Evolutionary conservation across 2,113 vertebrate genomes (phyloP).

Genomic region (Diphyllodes magnificus): DNA sequence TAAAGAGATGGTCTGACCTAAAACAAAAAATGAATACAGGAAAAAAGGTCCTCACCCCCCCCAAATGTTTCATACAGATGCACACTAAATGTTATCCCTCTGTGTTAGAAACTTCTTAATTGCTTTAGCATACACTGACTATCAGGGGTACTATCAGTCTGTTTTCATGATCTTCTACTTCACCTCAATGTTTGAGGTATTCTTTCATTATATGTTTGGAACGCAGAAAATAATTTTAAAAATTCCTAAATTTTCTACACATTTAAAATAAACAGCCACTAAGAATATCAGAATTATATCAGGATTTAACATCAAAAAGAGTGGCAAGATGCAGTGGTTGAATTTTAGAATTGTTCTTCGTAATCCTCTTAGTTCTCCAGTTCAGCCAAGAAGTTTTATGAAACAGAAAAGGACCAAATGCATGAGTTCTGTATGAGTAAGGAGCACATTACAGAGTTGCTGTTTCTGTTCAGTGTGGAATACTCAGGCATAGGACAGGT

Average conservation of each 20-base stretch:
- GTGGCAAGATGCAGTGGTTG: neutral
- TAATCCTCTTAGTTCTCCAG: neutral
- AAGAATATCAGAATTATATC: neutral
- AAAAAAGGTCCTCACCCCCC: fast-evolving
- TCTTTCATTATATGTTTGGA: neutral
- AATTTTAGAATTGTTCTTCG: neutral
- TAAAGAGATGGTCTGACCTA: neutral
- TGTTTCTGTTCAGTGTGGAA: neutral
- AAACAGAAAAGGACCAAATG: neutral
- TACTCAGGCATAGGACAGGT: neutral
- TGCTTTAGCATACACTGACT: neutral
- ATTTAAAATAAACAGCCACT: neutral
- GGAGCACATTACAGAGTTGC: neutral
- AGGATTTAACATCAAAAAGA: neutral
- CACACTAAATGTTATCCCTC: neutral
- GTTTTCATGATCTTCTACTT: neutral
- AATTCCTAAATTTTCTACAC: neutral
- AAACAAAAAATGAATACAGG: neutral
- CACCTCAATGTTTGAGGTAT: neutral
- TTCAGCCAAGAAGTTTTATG: neutral
- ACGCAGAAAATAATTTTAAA: neutral
- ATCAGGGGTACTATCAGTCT: no score
- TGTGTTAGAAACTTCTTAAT: neutral
- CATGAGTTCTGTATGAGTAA: neutral
- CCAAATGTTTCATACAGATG: neutral